Evolutionary conservation across 2,797 vertebrate genomes (phyloP).

Genomic region (Paramormyrops hopkinsi): DNA sequence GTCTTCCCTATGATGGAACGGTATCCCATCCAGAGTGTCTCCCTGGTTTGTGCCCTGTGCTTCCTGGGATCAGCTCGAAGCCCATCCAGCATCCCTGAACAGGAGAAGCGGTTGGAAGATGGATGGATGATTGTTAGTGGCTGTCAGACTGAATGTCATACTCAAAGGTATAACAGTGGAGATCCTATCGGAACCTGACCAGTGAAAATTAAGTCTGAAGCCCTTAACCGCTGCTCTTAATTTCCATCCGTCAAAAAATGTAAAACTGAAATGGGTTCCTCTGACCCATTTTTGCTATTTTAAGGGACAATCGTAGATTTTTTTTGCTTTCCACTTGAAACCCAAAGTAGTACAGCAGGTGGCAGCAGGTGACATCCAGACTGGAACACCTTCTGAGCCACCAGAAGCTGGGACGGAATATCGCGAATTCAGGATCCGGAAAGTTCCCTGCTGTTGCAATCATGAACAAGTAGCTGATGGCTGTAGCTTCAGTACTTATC

Average conservation of each 20-base stretch:
- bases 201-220: neutral
- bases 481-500: neutral
- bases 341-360: neutral
- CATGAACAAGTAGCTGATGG: neutral
- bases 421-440: neutral
- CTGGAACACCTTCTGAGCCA: neutral
- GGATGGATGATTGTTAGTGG: neutral
- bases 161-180: neutral
- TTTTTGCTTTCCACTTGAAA: neutral
- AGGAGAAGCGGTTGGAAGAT: neutral
- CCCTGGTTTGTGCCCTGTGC: neutral
- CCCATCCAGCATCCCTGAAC: neutral
- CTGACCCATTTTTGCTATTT: constrained; percentile 5
- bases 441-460: neutral
- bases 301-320: neutral
- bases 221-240: neutral
- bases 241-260: neutral
- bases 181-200: neutral
- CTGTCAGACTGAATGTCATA: neutral
- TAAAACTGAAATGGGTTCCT: neutral
- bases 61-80: neutral
- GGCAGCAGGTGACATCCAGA: neutral
- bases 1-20: neutral
- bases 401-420: neutral
- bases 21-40: neutral